Percentiles rank a stretch among this genome's conserved stretches.
Conservation (phyloP, 2,113 vertebrate genomes). For the Lepisosteus oculatus region DNA sequence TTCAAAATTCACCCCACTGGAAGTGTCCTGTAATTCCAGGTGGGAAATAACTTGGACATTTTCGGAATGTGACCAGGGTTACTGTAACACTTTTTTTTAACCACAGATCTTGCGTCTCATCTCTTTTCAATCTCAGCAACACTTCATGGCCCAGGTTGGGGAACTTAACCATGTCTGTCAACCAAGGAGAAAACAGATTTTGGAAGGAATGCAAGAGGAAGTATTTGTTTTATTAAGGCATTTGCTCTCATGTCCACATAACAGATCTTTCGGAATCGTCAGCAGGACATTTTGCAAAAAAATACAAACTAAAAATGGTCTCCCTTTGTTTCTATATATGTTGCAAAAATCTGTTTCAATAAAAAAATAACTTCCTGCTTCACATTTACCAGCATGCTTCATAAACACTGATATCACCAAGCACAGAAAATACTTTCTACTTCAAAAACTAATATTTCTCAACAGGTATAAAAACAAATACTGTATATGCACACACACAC, state of each 20-base stretch:
- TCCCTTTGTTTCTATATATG: constrained; percentile 36
- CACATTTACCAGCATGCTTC: constrained; percentile 18
- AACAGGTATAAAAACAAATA: too few relatives aligned
- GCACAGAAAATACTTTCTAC: too few relatives aligned
- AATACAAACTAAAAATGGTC: constrained; percentile 1
- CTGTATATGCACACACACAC: not conserved
- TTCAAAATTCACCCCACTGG: too few relatives aligned
- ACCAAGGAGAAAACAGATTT: constrained; percentile 57
- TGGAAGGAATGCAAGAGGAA: constrained; percentile 44
- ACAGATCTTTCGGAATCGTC: constrained; percentile 14
- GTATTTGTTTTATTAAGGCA: constrained; percentile 30
- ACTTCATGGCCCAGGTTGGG: too few relatives aligned
- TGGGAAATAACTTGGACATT: too few relatives aligned
- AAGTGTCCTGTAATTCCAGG: too few relatives aligned
- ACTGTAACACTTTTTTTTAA: too few relatives aligned
- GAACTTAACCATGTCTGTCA: constrained; percentile 31
- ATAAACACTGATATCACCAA: constrained; percentile 7
- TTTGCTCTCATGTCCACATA: constrained; percentile 14
- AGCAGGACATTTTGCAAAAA: constrained; percentile 14
- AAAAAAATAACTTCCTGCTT: constrained; percentile 51
- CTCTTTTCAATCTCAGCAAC: too few relatives aligned
- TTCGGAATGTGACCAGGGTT: too few relatives aligned
- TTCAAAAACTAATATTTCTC: too few relatives aligned
- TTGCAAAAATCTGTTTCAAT: constrained; percentile 31
- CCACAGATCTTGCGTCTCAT: too few relatives aligned